Evolutionary conservation across 2,888 invertebrate species (phyloP).

Genomic region (Phlogophora meticulosa): DNA sequence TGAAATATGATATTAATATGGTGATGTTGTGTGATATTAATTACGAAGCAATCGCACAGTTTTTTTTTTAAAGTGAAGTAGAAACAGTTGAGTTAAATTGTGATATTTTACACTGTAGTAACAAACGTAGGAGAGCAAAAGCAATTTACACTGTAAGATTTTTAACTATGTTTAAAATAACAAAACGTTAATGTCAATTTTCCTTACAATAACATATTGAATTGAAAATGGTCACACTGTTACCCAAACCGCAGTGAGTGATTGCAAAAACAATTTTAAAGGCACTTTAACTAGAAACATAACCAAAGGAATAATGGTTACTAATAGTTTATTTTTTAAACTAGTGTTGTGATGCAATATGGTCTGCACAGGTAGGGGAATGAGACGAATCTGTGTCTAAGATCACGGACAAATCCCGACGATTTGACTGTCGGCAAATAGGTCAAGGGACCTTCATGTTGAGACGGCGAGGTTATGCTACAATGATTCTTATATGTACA

Average conservation of each 20-base stretch:
- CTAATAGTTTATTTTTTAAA: conserved; percentile 16
- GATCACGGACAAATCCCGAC: conserved; percentile 82
- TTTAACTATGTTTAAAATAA: not conserved
- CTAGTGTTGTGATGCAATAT: conserved; percentile 34
- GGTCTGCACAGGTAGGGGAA: conserved; percentile 47
- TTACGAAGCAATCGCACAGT: no score
- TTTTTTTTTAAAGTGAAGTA: not conserved
- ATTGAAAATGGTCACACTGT: not conserved
- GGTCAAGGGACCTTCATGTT: conserved; percentile 70
- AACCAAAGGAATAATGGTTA: not conserved
- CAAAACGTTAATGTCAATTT: not conserved
- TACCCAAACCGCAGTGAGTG: not conserved
- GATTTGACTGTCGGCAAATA: conserved; percentile 85
- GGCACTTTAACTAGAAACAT: conserved; percentile 23
- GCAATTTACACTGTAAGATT: not conserved
- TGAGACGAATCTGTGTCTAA: conserved; percentile 74
- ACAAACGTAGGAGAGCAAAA: no score
- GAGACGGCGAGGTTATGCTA: conserved; percentile 47
- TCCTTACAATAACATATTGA: not conserved
- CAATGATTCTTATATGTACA: not conserved
- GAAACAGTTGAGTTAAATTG: not conserved
- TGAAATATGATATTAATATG: conserved; percentile 13
- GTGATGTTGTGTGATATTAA: not conserved
- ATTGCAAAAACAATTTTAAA: not conserved
- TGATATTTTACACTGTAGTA: not conserved